Percentiles rank a stretch among this genome's conserved stretches.
phyloP scores from a whole-genome alignment of 1,140 invertebrate species.

The Carposina sasakii region DNA sequence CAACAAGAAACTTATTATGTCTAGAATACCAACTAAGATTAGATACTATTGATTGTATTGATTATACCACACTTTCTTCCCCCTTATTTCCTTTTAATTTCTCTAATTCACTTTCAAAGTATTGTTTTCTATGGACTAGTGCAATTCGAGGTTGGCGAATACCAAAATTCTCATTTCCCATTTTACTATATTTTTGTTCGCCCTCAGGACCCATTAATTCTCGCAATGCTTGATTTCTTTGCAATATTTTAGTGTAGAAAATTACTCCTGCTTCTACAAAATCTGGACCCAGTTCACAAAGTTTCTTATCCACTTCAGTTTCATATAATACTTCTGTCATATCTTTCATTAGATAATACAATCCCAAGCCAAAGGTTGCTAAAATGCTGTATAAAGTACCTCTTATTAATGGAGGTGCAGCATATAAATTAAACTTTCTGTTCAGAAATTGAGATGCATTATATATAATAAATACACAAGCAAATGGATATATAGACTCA shows the following conservation, averaged over 20 bases:
- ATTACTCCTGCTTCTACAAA: constrained; percentile 82
- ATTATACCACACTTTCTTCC: background rate
- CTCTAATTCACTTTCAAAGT: constrained; percentile 76
- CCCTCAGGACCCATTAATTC: constrained; percentile 76
- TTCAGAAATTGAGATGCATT: constrained; percentile 69
- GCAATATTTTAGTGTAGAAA: constrained; percentile 82
- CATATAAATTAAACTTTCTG: constrained; percentile 72
- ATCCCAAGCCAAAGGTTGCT: constrained; percentile 72
- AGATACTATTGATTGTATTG: no score
- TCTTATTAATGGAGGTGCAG: constrained; percentile 66
- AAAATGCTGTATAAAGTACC: constrained; percentile 74
- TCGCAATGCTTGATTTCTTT: constrained; percentile 82
- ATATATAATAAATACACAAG: constrained; percentile 67
- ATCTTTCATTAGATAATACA: constrained; percentile 79
- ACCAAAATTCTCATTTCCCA: constrained; percentile 80
- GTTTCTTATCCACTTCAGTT: constrained; percentile 73
- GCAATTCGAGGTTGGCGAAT: constrained; percentile 77
- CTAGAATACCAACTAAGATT: no score
- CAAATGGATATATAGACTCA: constrained; percentile 68
- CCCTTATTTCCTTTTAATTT: constrained; percentile 36
- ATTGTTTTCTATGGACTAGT: constrained; percentile 76
- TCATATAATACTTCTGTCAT: constrained; percentile 76
- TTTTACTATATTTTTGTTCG: constrained; percentile 74
- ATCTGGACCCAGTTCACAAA: constrained; percentile 74
- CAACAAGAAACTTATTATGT: no score